phyloP scores from a whole-genome alignment of 2,113 vertebrate species.

The Aspidoscelis tigris region DNA sequence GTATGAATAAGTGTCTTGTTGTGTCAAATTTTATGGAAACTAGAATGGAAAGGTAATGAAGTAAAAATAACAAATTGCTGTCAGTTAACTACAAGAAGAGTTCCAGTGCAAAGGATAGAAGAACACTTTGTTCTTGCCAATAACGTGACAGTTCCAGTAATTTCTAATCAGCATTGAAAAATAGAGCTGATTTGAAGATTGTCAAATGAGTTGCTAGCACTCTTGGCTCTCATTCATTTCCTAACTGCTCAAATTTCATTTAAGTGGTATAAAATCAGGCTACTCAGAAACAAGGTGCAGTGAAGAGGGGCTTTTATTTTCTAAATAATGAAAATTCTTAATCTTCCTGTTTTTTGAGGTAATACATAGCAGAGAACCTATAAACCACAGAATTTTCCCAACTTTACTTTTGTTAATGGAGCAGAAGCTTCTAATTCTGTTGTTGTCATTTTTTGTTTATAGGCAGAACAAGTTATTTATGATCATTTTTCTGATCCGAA shows the following conservation, averaged over 20 bases:
- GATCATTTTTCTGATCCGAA: constrained; percentile 94
- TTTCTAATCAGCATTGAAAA: neutral
- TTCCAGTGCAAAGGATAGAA: neutral
- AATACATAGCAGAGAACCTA: neutral
- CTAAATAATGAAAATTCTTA: no score
- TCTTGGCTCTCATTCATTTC: neutral
- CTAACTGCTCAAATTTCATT: neutral
- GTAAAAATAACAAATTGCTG: neutral
- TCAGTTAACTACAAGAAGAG: neutral
- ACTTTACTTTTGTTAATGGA: neutral
- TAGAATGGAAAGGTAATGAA: neutral
- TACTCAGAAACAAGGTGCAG: no score
- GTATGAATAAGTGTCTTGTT: neutral
- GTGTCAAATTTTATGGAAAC: neutral
- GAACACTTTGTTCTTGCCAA: neutral
- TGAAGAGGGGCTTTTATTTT: neutral
- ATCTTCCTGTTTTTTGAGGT: neutral
- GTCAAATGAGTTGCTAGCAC: no score
- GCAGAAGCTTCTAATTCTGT: neutral
- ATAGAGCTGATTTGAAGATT: neutral
- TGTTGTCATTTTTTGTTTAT: constrained; percentile 42
- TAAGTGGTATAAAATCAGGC: neutral
- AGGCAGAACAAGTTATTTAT: constrained; percentile 94
- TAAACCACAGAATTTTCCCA: neutral
- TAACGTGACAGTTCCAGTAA: neutral